These are phyloP conservation scores for Hirtodrosophila duncani DNA, from an alignment of 2,888 invertebrate genomes.

Conservation along the genomic window DNA sequence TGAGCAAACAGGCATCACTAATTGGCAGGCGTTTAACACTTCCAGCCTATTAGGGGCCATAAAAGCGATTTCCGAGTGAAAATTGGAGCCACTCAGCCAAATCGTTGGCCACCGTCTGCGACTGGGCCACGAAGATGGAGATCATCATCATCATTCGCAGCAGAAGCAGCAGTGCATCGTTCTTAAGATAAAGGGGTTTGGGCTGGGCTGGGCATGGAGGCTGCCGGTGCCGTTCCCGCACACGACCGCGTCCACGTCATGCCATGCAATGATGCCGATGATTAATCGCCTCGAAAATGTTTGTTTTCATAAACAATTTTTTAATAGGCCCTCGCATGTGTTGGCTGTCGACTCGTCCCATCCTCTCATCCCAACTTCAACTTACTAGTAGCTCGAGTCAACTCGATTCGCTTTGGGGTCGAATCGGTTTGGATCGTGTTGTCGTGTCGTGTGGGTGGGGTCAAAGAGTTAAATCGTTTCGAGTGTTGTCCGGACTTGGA, in stretches of 20 bases:
- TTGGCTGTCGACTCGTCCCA: constrained; percentile 19
- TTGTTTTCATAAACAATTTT: constrained; percentile 76
- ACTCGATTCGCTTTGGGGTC: constrained; percentile 6
- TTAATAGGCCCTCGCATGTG: constrained; percentile 62
- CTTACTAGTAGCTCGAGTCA: too few species aligned
- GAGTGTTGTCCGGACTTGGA: constrained; percentile 45
- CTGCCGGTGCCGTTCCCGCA: constrained; percentile 42
- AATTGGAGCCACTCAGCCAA: constrained; percentile 48
- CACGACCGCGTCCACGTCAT: constrained; percentile 42
- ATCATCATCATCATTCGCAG: constrained; percentile 18
- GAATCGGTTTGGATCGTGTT: constrained; percentile 23
- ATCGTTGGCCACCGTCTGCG: constrained; percentile 24
- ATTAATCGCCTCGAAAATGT: constrained; percentile 74
- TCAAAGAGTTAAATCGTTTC: constrained; percentile 71
- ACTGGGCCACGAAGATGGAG: constrained; percentile 27
- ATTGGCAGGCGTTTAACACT: constrained; percentile 72
- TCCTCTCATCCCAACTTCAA: too few species aligned
- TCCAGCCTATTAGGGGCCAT: constrained; percentile 27
- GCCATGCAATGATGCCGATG: too few species aligned
- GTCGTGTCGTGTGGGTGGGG: constrained; percentile 57
- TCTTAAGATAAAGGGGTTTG: constrained; percentile 1
- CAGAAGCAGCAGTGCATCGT: too few species aligned
- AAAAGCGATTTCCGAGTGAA: constrained; percentile 30
- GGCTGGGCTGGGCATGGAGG: not conserved
- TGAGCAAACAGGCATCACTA: constrained; percentile 54